These are phyloP conservation scores for Blomia tropicalis DNA, from an alignment of 2,888 invertebrate genomes.

Conservation along the genomic window DNA sequence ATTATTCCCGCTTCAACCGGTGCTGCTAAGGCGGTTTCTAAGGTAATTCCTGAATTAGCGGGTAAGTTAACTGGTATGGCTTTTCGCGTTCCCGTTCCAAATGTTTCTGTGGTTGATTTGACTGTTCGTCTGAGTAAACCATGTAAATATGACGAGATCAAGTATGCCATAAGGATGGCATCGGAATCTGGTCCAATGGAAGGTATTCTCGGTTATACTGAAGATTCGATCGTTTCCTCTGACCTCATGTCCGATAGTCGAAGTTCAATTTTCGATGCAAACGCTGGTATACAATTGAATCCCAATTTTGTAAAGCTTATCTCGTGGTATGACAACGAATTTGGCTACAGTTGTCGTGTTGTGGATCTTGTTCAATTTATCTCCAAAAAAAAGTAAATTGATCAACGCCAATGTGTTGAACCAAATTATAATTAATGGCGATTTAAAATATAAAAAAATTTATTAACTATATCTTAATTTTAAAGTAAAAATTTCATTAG, in stretches of 20 bases:
- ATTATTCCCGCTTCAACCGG: slow-evolving; percentile 98
- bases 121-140: slow-evolving; percentile 48
- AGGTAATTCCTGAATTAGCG: slow-evolving; percentile 90
- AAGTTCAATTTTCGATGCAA: slow-evolving; percentile 91
- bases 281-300: slow-evolving; percentile 83
- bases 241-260: slow-evolving; percentile 82
- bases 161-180: slow-evolving; percentile 40
- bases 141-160: slow-evolving; percentile 42
- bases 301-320: slow-evolving; percentile 92
- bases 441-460: too few species aligned
- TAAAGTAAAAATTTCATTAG: too few species aligned
- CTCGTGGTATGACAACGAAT: slow-evolving; percentile 98
- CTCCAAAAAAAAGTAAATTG: neutral
- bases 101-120: slow-evolving; percentile 95
- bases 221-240: slow-evolving; percentile 64
- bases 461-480: too few species aligned
- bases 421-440: too few species aligned
- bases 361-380: slow-evolving; percentile 91
- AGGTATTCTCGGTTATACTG: slow-evolving; percentile 43
- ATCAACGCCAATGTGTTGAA: too few species aligned
- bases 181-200: slow-evolving; percentile 39
- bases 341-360: slow-evolving; percentile 90
- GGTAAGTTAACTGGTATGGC: slow-evolving; percentile 99
- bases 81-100: slow-evolving; percentile 91
- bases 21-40: slow-evolving; percentile 97